Percentiles rank a stretch among this genome's conserved stretches.
Evolutionary conservation across 1,140 invertebrate species (phyloP).

Genomic region (Philotrypesis tridentata): DNA sequence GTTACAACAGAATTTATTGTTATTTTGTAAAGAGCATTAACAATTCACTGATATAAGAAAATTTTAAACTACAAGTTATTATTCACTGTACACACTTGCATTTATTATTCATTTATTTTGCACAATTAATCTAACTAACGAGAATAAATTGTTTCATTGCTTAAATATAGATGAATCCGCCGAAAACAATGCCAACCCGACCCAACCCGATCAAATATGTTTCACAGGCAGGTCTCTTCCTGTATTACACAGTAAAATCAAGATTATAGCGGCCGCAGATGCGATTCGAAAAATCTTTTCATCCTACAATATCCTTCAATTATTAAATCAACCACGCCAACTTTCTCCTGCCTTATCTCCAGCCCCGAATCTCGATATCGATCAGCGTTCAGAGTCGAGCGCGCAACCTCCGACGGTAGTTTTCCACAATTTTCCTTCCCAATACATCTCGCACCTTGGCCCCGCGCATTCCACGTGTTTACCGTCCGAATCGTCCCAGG

Average conservation of each 20-base stretch:
- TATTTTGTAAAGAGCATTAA: not conserved
- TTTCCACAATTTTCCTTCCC: not conserved
- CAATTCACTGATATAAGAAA: no score
- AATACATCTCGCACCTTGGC: not conserved
- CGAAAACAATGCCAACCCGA: no score
- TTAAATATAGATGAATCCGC: no score
- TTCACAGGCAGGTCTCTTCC: no score
- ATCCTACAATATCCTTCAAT: conserved; percentile 7
- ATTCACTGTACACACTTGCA: no score
- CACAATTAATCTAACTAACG: no score
- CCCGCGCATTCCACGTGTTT: not conserved
- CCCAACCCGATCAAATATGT: not conserved
- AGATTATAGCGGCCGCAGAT: not conserved
- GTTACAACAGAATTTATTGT: not conserved
- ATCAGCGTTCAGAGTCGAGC: not conserved
- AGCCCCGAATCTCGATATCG: not conserved
- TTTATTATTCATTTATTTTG: no score
- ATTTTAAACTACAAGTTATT: no score
- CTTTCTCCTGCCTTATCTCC: conserved; percentile 4
- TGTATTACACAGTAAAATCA: not conserved
- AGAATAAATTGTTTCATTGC: no score
- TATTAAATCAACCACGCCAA: conserved; percentile 2
- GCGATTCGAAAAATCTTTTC: not conserved
- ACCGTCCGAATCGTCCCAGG: not conserved
- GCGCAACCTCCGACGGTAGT: not conserved